These are phyloP conservation scores for Indri indri DNA, from an alignment of 2,113 vertebrate genomes.

Conservation along the genomic window DNA sequence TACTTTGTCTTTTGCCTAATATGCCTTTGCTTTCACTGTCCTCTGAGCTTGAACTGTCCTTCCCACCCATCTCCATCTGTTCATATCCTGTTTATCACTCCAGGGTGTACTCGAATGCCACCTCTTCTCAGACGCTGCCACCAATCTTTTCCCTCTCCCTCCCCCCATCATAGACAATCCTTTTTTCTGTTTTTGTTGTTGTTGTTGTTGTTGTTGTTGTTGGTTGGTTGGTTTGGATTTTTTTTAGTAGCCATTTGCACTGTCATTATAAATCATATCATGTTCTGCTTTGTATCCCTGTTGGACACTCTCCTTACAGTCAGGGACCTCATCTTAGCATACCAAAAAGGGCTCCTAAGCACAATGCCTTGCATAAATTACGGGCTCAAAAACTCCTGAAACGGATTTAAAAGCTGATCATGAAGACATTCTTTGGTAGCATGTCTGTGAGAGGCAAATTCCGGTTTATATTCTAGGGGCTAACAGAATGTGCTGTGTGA, in stretches of 20 bases:
- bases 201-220: not conserved
- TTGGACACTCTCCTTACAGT: not conserved
- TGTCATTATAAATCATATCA: not conserved
- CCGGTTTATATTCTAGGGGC: constrained; percentile 8
- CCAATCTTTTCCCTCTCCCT: not conserved
- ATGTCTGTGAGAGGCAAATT: constrained; percentile 29
- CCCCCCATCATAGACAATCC: not conserved
- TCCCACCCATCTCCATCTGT: not conserved
- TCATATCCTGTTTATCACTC: not conserved
- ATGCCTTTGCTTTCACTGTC: not conserved
- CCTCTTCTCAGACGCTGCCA: not conserved
- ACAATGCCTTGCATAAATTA: not conserved
- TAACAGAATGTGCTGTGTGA: constrained; percentile 32
- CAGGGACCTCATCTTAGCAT: not conserved
- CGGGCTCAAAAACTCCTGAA: not conserved
- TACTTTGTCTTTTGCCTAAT: not conserved
- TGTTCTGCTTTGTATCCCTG: not conserved
- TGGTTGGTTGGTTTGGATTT: no score
- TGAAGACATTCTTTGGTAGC: constrained; percentile 15
- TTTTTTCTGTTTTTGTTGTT: not conserved
- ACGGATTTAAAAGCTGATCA: not conserved
- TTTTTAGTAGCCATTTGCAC: not conserved
- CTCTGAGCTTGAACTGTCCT: not conserved
- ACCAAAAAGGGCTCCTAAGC: not conserved
- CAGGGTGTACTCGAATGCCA: not conserved